A percentile compares a stretch with the other conserved stretches of the same genome.
Evolutionary conservation across 1,140 invertebrate genomes (phyloP).

Genomic region (Nylanderia fulva): DNA sequence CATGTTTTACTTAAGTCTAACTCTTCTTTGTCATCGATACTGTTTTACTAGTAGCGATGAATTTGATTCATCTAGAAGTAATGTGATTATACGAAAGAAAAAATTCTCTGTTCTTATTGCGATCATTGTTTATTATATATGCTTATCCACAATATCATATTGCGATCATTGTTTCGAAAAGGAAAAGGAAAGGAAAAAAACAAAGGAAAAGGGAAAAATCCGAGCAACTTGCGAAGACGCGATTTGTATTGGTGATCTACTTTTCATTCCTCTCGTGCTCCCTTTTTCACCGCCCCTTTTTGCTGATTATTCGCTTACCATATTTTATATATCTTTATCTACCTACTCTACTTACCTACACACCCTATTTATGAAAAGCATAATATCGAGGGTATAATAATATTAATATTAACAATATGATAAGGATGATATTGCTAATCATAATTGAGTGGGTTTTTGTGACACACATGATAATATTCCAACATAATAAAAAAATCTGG

Average conservation of each 20-base stretch:
- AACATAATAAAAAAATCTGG: constrained; percentile 79
- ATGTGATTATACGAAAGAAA: constrained; percentile 74
- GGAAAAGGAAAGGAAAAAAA: constrained; percentile 50
- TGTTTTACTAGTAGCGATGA: constrained; percentile 62
- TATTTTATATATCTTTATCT: constrained; percentile 76
- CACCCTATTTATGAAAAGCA: constrained; percentile 86
- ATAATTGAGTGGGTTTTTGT: constrained; percentile 86
- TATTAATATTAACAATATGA: constrained; percentile 86
- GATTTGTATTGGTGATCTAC: constrained; percentile 62
- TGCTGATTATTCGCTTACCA: constrained; percentile 71
- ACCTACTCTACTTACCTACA: constrained; percentile 78
- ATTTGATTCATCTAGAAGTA: constrained; percentile 78
- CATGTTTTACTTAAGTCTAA: constrained; percentile 83
- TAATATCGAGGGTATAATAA: constrained; percentile 86
- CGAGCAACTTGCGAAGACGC: constrained; percentile 47
- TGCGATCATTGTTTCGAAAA: constrained; percentile 64
- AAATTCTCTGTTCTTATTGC: constrained; percentile 67
- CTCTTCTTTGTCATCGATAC: constrained; percentile 70
- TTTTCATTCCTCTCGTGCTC: constrained; percentile 69
- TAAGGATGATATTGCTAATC: constrained; percentile 86
- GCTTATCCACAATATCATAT: constrained; percentile 65
- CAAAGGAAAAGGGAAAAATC: constrained; percentile 50
- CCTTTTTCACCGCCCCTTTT: constrained; percentile 55
- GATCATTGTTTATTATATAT: neutral
- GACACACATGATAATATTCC: constrained; percentile 86